Base-by-base conservation (phyloP, 1,140 invertebrate species). In the Leptestheria dahalacensis region DNA sequence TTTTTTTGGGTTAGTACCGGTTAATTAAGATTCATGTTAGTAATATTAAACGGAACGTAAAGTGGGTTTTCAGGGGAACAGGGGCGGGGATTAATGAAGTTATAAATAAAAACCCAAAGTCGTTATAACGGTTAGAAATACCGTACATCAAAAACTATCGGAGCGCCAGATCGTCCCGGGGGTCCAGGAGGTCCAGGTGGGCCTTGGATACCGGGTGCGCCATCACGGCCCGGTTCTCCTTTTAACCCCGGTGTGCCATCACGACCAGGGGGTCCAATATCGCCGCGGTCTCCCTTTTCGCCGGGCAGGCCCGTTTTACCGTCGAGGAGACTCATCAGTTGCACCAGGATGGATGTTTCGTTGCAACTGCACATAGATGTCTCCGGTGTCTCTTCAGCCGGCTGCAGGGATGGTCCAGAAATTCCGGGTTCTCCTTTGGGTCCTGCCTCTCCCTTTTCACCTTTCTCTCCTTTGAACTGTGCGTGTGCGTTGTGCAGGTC, bases 211-310 rank as follows among this genome's bases (percentile, higher is more conserved):
- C 86, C 86, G 15, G 79, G 73, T 2, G 80, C 76, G 11, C 86
- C 86, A 64, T 85, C 81, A 62, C 87, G 85, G 46, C 86, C 86
- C 52, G 80, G 79, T 62, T 80, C 76, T 1, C 87, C 86, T 65
- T 86, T 84, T 63, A 81, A 78, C 26, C 86, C 86, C 12, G 78
- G 75, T 1, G 78, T 70, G 25, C 86, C 86, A 57, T 74, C 66
- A 67, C 82, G 79, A 6, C 86, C 86, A 25, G 75, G 67, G 3
- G 71, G 65, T 1, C 86, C 86, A 18, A 75, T 63, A 4, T 68
- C 65, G 20, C 86, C 86, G 58, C 85, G 72, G 67, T 88, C 83
- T 11, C 85, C 86, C 72, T 88, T 88, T 66, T 86, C 83, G 25
- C 86, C 86, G 1, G 84, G 82, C 47, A 87, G 67, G 20, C 83